Evolutionary conservation across 2,113 vertebrate genomes (phyloP), one percentile per base, ranked within the genome.

Genomic region (Leiothrix lutea): DNA sequence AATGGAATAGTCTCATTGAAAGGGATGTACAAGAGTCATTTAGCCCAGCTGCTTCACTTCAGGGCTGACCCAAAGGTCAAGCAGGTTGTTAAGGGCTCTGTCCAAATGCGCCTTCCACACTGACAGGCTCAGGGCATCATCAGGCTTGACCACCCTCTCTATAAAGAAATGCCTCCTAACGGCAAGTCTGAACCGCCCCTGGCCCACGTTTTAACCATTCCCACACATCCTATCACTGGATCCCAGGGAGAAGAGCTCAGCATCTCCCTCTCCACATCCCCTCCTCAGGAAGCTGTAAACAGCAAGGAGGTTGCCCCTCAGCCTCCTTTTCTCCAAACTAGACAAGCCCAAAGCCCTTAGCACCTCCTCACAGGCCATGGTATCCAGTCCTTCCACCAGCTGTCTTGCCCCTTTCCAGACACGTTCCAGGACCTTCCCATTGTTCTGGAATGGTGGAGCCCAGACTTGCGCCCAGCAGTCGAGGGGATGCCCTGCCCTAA

Each of bases 181-280:
- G 24, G 4, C 1, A 0, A 8, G 12, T 38, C 22, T 48, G 2
- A 58, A 42, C 29, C 10, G 62, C 4, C 21, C 12, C 8, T 42
- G 44, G 9, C 1, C 0, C 22, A 60, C 29, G 51, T 72, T n/a
- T 60, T 20, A 48, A 23, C 45, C 26, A 7, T 79, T 78, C 19
- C 40, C 35, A 29, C 5, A 2, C 0, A 2, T 65, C 14, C 8
- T 29, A 0, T 25, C 29, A 8, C 29, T 28, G 16, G 29, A 40
- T 45, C 3, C 28, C 36, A 42, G n/a, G n/a, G 18, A 69, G 48
- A 16, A 61, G 22, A 28, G n/a, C 3, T 28, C 26, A 36, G 31
- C 13, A 20, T 25, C 11, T 48, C 22, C 18, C 4, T 28, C n/a
- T 36, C 17, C 58, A 2, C 3, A 14, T 42, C 16, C 23, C 4